A percentile compares a stretch with the other conserved stretches of the same genome.
phyloP scores from a whole-genome alignment of 1,140 invertebrate genomes.

The Euwallacea similis region DNA sequence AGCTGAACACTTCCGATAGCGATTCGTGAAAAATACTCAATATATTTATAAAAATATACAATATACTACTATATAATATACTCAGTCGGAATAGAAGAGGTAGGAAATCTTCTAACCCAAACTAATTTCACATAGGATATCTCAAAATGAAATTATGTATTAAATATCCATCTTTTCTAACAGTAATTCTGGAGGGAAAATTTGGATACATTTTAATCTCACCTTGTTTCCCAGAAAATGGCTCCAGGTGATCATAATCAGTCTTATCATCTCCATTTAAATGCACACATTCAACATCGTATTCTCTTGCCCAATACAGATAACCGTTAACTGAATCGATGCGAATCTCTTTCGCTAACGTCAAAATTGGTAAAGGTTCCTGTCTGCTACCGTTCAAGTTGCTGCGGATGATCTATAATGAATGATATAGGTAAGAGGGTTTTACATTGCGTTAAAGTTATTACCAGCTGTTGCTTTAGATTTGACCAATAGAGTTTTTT shows the following conservation, averaged over 20 bases:
- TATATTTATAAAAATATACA: too few species aligned
- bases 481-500: slow-evolving; percentile 89
- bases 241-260: slow-evolving; percentile 69
- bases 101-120: too few species aligned
- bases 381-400: slow-evolving; percentile 68
- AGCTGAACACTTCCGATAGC: too few species aligned
- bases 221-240: slow-evolving; percentile 79
- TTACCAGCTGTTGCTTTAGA: slow-evolving; percentile 75
- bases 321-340: slow-evolving; percentile 80
- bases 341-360: slow-evolving; percentile 75
- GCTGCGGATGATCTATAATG: slow-evolving; percentile 64
- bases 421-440: not conserved
- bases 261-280: slow-evolving; percentile 77
- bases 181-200: too few species aligned
- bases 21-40: too few species aligned
- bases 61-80: too few species aligned
- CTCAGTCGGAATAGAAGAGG: too few species aligned
- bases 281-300: slow-evolving; percentile 75
- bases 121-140: too few species aligned
- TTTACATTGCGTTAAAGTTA: slow-evolving; percentile 14
- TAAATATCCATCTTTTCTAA: too few species aligned
- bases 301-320: slow-evolving; percentile 86
- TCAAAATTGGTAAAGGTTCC: slow-evolving; percentile 76
- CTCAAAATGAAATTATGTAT: too few species aligned
- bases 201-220: slow-evolving; percentile 21